Evolutionary conservation across 2,888 invertebrate species (phyloP).

Genomic region (Nesidiocoris tenuis): DNA sequence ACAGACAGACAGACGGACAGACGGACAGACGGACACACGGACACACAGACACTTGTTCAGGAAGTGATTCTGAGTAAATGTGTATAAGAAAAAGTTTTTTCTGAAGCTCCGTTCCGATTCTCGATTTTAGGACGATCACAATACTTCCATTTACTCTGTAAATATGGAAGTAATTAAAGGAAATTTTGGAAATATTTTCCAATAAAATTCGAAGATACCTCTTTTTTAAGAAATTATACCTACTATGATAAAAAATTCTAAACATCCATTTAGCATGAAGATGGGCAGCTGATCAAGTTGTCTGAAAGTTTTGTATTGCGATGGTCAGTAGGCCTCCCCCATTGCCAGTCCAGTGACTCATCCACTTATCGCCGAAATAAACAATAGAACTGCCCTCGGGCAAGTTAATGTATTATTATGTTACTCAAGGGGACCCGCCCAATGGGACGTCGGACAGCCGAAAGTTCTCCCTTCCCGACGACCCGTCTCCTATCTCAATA

Average conservation of each 20-base stretch:
- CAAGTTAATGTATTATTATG: conserved; percentile 29
- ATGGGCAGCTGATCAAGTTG: not conserved
- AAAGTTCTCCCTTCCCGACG: not conserved
- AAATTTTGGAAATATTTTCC: no score
- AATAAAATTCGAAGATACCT: no score
- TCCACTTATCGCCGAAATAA: conserved; percentile 22
- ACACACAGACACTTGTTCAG: no score
- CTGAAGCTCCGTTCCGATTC: no score
- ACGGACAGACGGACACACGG: no score
- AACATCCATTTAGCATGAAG: not conserved
- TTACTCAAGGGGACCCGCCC: conserved; percentile 4
- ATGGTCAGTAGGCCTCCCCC: conserved; percentile 31
- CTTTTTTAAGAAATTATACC: no score
- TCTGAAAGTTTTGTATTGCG: conserved; percentile 1
- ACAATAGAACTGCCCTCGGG: conserved; percentile 33
- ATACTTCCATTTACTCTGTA: no score
- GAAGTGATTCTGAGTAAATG: no score
- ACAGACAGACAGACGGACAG: no score
- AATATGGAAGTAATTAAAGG: no score
- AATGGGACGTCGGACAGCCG: not conserved
- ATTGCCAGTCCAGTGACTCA: not conserved
- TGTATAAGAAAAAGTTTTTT: no score
- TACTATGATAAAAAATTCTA: not conserved
- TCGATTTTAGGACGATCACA: no score
- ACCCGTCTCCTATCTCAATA: not conserved